phyloP scores from a whole-genome alignment of 2,888 invertebrate genomes.

The Agapostemon virescens region DNA sequence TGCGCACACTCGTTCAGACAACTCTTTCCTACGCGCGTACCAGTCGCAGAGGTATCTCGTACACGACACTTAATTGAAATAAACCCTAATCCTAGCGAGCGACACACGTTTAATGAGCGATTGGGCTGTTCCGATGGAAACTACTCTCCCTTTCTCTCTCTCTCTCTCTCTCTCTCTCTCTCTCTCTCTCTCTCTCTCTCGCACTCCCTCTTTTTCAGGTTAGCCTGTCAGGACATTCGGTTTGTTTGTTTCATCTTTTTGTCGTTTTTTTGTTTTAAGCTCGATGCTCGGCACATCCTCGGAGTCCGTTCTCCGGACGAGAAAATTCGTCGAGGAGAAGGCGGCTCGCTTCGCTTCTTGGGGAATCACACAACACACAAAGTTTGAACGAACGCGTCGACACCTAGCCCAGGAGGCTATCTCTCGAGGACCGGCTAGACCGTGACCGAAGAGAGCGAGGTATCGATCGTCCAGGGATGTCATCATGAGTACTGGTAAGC shows the following conservation, averaged over 20 bases:
- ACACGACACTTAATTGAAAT: constrained; percentile 43
- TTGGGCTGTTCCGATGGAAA: not conserved
- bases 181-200: not conserved
- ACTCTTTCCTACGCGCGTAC: constrained; percentile 26
- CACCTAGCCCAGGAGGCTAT: constrained; percentile 1
- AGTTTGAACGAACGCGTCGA: constrained; percentile 39
- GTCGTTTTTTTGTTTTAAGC: constrained; percentile 35
- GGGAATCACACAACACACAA: constrained; percentile 42
- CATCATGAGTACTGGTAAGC: constrained; percentile 58
- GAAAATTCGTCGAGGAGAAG: constrained; percentile 31
- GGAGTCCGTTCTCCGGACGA: constrained; percentile 33
- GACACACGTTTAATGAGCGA: constrained; percentile 11
- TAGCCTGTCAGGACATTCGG: constrained; percentile 28
- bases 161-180: not conserved
- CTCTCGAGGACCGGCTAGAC: not conserved
- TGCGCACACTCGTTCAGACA: constrained; percentile 7
- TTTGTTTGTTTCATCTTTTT: not conserved
- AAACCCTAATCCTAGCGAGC: constrained; percentile 45
- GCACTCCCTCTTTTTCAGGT: not conserved
- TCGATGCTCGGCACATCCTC: constrained; percentile 45
- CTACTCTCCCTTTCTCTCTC: not conserved
- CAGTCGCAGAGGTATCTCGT: constrained; percentile 38
- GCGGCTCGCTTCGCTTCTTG: constrained; percentile 4
- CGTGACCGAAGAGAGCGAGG: constrained; percentile 3
- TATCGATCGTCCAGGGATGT: constrained; percentile 41